These are phyloP conservation scores for Pristiophorus japonicus DNA, from an alignment of 2,113 vertebrate genomes.

Conservation along the genomic window DNA sequence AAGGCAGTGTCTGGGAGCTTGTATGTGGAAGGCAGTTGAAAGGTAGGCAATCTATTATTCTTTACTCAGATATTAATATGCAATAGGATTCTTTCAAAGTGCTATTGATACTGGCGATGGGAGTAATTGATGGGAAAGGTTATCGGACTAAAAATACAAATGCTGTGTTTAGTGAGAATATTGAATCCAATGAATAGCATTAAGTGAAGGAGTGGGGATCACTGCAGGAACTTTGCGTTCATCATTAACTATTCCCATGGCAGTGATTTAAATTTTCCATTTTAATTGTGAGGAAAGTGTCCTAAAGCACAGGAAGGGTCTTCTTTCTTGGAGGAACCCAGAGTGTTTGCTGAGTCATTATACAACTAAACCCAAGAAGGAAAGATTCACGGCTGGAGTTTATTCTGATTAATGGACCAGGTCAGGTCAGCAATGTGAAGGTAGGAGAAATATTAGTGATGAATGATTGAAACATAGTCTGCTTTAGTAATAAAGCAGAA, in stretches of 20 bases:
- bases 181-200: neutral
- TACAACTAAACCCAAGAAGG: neutral
- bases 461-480: neutral
- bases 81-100: neutral
- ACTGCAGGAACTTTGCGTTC: neutral
- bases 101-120: neutral
- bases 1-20: neutral
- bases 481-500: neutral
- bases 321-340: neutral
- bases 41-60: neutral
- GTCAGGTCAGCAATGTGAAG: neutral
- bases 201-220: neutral
- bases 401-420: neutral
- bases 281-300: neutral
- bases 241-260: neutral
- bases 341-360: neutral
- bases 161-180: neutral
- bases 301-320: no score
- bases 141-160: neutral
- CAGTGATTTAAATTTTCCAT: neutral
- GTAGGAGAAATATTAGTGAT: neutral
- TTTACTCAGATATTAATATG: neutral
- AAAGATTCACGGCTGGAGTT: neutral
- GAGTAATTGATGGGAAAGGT: neutral
- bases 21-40: neutral